phyloP scores from a whole-genome alignment of 2,888 invertebrate genomes.

The Acrobasis consociella region DNA sequence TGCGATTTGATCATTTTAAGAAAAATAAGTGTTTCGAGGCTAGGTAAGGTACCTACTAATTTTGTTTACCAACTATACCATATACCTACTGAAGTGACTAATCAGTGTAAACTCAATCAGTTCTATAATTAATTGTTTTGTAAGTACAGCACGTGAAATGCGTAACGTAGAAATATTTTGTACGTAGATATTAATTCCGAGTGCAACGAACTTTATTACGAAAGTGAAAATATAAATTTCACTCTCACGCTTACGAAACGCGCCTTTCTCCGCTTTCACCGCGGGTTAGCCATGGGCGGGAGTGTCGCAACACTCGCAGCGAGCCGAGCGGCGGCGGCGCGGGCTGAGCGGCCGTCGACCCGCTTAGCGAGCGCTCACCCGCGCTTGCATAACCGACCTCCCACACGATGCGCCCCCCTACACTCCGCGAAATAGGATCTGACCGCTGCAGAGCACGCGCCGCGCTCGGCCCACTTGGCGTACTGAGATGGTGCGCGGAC shows the following conservation, averaged over 20 bases:
- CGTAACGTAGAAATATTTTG: conserved; percentile 22
- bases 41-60: too few relatives aligned
- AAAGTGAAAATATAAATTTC: conserved; percentile 82
- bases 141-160: not conserved
- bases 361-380: conserved; percentile 86
- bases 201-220: conserved; percentile 69
- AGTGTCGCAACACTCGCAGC: conserved; percentile 72
- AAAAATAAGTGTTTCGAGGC: too few relatives aligned
- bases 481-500: conserved; percentile 49
- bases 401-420: conserved; percentile 49
- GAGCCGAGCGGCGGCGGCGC: conserved; percentile 53
- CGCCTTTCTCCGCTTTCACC: conserved; percentile 82
- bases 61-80: too few relatives aligned
- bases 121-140: too few relatives aligned
- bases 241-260: conserved; percentile 81
- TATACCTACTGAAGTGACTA: too few relatives aligned
- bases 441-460: conserved; percentile 52
- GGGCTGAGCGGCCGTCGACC: conserved; percentile 84
- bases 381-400: conserved; percentile 79
- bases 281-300: conserved; percentile 42
- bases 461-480: conserved; percentile 58
- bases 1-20: too few relatives aligned
- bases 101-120: too few relatives aligned
- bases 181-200: conserved; percentile 40
- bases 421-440: conserved; percentile 70